Conservation (phyloP, 2,888 invertebrate genomes). For the Spialia ferax region DNA sequence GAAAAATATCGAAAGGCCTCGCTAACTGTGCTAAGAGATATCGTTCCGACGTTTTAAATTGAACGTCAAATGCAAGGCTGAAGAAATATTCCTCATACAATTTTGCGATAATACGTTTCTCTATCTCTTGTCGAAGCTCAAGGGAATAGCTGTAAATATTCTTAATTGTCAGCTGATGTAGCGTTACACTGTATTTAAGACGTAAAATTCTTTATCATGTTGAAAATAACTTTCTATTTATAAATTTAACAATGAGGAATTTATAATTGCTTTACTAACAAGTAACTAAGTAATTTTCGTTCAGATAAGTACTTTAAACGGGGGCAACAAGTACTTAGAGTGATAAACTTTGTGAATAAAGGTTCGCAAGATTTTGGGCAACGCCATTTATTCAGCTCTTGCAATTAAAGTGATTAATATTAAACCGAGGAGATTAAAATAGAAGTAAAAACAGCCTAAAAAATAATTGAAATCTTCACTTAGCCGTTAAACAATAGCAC, state of each 20-base stretch:
- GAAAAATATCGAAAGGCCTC: neutral
- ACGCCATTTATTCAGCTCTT: neutral
- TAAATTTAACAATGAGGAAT: neutral
- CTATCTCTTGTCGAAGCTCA: slow-evolving; percentile 1
- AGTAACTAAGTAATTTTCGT: neutral
- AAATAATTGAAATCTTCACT: neutral
- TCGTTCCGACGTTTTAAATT: slow-evolving; percentile 7
- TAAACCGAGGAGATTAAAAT: neutral
- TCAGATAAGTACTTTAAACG: neutral
- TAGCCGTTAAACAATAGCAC: neutral
- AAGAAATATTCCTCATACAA: neutral
- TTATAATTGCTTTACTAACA: neutral
- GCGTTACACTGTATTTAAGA: neutral
- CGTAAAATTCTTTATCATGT: slow-evolving; percentile 21
- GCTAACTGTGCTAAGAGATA: slow-evolving; percentile 9
- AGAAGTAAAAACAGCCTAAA: neutral
- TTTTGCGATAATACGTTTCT: slow-evolving; percentile 7
- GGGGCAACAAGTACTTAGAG: neutral
- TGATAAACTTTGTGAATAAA: slow-evolving; percentile 31
- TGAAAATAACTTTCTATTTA: slow-evolving; percentile 12
- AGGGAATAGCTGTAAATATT: slow-evolving; percentile 5
- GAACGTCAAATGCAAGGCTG: slow-evolving; percentile 20
- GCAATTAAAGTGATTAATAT: neutral
- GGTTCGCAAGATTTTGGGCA: slow-evolving; percentile 17
- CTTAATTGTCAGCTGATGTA: slow-evolving; percentile 7